A percentile compares a stretch with the other conserved stretches of the same genome.
Evolutionary conservation across 2,888 invertebrate species (phyloP).

Genomic region (Auanema freiburgensis): DNA sequence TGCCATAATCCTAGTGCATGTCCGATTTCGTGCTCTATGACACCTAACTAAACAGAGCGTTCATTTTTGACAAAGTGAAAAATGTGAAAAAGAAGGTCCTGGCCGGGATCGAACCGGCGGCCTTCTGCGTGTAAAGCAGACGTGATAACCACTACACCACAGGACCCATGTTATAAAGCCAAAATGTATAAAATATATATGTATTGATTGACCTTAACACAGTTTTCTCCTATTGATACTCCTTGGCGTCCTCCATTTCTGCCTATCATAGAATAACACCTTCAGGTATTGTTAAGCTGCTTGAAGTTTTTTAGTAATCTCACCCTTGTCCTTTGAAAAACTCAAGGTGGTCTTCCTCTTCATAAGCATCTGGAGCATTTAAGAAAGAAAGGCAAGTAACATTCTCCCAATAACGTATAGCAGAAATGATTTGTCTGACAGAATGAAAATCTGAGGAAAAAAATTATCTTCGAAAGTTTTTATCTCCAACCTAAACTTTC

Average conservation of each 20-base stretch:
- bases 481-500: conserved; percentile 52
- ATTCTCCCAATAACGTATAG: conserved; percentile 59
- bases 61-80: background rate
- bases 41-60: conserved; percentile 49
- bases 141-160: conserved; percentile 51
- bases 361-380: conserved; percentile 37
- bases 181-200: conserved; percentile 9
- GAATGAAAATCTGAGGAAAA: conserved; percentile 53
- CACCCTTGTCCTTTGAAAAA: conserved; percentile 63
- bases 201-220: conserved; percentile 47
- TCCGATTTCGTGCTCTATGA: conserved; percentile 62
- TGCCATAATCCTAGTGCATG: conserved; percentile 64
- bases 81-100: conserved; percentile 26
- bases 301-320: conserved; percentile 5
- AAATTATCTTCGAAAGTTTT: background rate
- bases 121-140: conserved; percentile 51
- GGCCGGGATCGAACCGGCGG: conserved; percentile 51
- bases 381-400: conserved; percentile 59
- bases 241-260: conserved; percentile 62
- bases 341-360: conserved; percentile 55
- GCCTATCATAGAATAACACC: conserved; percentile 64
- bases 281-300: conserved; percentile 22
- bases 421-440: conserved; percentile 57
- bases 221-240: conserved; percentile 61
- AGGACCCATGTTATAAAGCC: conserved; percentile 5